phyloP scores from a whole-genome alignment of 2,113 vertebrate genomes.

The Rostratula benghalensis region DNA sequence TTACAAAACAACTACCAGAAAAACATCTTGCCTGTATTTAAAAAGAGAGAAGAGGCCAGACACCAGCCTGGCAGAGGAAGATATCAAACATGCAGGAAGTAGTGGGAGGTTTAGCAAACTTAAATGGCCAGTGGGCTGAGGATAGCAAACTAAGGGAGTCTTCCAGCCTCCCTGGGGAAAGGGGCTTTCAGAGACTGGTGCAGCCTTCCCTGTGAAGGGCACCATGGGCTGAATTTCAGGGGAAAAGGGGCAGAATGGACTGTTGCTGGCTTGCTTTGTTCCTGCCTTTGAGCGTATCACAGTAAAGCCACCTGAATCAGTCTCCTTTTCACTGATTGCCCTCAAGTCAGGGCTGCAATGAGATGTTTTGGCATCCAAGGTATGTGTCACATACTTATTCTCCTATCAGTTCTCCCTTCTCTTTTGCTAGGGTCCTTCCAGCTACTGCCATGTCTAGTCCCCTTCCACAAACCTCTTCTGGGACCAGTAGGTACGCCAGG shows the following conservation, averaged over 20 bases:
- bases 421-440: not conserved
- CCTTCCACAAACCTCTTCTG: not conserved
- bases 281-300: not conserved
- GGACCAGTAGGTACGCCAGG: not conserved
- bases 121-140: not conserved
- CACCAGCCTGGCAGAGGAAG: not conserved
- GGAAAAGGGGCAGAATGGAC: not conserved
- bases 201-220: not conserved
- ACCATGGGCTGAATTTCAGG: not conserved
- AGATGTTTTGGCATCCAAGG: not conserved
- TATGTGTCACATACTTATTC: fast-evolving
- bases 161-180: not conserved
- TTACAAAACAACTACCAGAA: constrained; percentile 14
- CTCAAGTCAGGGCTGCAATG: not conserved
- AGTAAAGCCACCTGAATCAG: not conserved
- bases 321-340: not conserved
- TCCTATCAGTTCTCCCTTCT: not conserved
- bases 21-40: constrained; percentile 43
- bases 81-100: not conserved
- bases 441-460: not conserved
- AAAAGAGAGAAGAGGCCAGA: not conserved
- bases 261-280: not conserved
- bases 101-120: not conserved
- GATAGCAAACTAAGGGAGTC: not conserved
- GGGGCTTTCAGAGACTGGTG: not conserved